Conservation (phyloP, 2,113 vertebrate species). For the Manacus vitellinus region DNA sequence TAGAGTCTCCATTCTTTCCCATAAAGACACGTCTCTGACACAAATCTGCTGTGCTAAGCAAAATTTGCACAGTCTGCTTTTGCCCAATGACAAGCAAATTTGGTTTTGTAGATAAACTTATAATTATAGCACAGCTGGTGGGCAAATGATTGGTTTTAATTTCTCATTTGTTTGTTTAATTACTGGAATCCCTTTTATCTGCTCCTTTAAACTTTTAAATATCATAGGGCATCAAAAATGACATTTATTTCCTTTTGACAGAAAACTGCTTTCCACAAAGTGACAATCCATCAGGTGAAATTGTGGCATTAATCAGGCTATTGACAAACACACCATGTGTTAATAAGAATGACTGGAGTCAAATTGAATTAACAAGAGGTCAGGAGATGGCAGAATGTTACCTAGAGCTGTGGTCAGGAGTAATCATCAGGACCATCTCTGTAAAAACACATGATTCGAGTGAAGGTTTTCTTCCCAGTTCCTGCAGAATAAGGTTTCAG, state of each 20-base stretch:
- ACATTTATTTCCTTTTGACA: conserved; percentile 1
- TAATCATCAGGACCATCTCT: neutral
- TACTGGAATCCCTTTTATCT: conserved; percentile 3
- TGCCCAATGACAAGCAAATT: neutral
- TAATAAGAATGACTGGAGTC: neutral
- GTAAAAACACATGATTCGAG: neutral
- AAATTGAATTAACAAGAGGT: neutral
- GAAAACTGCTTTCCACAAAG: neutral
- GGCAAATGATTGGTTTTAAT: neutral
- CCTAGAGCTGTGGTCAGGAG: neutral
- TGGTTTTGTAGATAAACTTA: neutral
- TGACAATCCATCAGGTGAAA: neutral
- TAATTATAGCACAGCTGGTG: conserved; percentile 11
- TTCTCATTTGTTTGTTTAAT: conserved; percentile 43
- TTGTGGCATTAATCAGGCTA: neutral
- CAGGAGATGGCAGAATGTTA: neutral
- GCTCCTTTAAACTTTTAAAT: conserved; percentile 23
- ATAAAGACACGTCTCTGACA: no score
- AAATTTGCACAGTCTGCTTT: neutral
- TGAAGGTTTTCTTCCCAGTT: neutral
- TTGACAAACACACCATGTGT: neutral
- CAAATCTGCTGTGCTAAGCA: neutral
- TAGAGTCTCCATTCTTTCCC: no score
- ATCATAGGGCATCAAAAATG: neutral
- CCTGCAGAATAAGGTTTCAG: neutral